Percentiles rank a stretch among this genome's conserved stretches.
phyloP scores from a whole-genome alignment of 1,140 invertebrate species.

The Psix sp. region DNA sequence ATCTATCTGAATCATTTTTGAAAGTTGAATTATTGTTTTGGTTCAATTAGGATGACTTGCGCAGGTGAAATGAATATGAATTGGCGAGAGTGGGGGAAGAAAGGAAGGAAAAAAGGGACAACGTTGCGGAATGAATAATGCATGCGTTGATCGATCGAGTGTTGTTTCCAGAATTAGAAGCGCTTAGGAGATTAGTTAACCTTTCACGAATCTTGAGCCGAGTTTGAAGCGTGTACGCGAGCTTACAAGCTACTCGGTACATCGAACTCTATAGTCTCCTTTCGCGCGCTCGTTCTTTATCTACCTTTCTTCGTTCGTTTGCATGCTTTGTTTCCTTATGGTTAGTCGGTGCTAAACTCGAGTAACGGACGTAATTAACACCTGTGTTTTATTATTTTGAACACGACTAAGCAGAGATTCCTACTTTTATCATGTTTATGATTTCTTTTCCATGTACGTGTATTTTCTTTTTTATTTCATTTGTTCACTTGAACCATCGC shows the following conservation, averaged over 20 bases:
- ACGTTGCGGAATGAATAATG: constrained; percentile 29
- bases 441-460: no score
- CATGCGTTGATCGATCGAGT: constrained; percentile 14
- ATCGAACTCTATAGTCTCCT: constrained; percentile 51
- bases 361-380: no score
- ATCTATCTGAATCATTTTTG: no score
- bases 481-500: no score
- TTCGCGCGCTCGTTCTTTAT: constrained; percentile 10
- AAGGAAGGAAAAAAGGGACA: constrained; percentile 5
- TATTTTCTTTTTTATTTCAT: no score
- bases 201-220: constrained; percentile 50
- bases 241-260: constrained; percentile 31
- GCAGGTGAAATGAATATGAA: neutral
- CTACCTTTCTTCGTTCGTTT: constrained; percentile 15
- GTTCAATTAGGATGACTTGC: no score
- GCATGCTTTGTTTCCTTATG: constrained; percentile 8
- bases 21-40: no score
- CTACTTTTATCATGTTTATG: no score
- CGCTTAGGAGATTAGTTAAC: constrained; percentile 44
- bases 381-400: no score
- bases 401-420: no score
- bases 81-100: neutral
- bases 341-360: constrained; percentile 33
- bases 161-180: constrained; percentile 32
- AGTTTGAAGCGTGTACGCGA: constrained; percentile 8